These are phyloP conservation scores for Mergus octosetaceus DNA, from an alignment of 2,797 vertebrate genomes.

Conservation along the genomic window DNA sequence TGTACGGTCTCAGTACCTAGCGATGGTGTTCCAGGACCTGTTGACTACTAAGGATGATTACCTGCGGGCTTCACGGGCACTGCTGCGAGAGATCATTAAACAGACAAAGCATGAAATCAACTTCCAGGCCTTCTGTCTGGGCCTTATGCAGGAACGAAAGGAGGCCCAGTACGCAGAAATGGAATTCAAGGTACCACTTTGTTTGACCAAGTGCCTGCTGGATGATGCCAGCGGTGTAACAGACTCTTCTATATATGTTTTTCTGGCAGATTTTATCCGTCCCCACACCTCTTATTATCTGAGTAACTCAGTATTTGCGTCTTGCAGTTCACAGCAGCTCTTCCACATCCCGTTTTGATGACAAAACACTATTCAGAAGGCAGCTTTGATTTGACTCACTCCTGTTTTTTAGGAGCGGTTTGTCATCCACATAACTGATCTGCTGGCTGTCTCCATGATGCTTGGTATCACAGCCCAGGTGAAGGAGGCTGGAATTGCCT, in stretches of 20 bases:
- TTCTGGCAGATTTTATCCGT: neutral
- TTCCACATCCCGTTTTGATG: neutral
- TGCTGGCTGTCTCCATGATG: conserved; percentile 98
- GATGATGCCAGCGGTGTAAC: neutral
- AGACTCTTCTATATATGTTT: neutral
- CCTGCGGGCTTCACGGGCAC: conserved; percentile 90
- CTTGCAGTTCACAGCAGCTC: neutral
- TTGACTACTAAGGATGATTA: conserved; percentile 97
- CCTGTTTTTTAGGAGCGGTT: conserved; percentile 88
- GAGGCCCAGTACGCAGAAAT: conserved; percentile 91
- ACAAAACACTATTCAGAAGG: neutral
- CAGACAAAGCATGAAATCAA: conserved; percentile 99
- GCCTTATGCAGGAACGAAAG: conserved; percentile 97
- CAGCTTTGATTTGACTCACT: neutral
- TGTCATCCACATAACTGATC: conserved; percentile 95
- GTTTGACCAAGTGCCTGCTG: neutral
- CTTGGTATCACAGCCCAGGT: conserved; percentile 97
- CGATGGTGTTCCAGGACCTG: conserved; percentile 98
- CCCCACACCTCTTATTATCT: neutral
- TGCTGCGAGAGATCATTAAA: conserved; percentile 97
- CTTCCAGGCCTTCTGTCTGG: conserved; percentile 97
- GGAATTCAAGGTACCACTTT: conserved; percentile 91
- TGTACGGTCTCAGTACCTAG: conserved; percentile 85
- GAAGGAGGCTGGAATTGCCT: conserved; percentile 95
- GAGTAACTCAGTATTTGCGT: neutral